A percentile compares a stretch with the other conserved stretches of the same genome.
Evolutionary conservation across 1,140 invertebrate genomes (phyloP).

Genomic region (Sinella curviseta): DNA sequence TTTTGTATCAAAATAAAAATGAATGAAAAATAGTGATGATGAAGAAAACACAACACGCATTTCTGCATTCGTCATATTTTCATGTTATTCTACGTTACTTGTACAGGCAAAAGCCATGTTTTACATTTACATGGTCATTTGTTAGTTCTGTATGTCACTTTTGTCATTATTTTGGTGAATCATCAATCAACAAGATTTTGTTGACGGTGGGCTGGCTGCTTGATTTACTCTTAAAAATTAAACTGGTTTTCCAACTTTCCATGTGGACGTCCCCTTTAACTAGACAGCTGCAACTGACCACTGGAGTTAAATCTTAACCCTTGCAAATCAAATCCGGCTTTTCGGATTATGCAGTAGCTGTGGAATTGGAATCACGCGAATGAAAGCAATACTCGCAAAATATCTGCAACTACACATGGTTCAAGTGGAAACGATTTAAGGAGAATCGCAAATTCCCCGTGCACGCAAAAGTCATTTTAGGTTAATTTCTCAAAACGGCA

Average conservation of each 20-base stretch:
- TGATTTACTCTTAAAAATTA: neutral
- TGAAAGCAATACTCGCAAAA: neutral
- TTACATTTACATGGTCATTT: neutral
- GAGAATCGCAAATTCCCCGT: too few relatives aligned
- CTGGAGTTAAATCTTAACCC: too few relatives aligned
- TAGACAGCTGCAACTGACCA: too few relatives aligned
- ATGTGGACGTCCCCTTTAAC: too few relatives aligned
- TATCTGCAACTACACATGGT: neutral
- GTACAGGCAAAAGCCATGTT: neutral
- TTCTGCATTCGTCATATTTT: neutral
- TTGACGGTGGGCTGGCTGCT: neutral
- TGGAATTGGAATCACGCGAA: too few relatives aligned
- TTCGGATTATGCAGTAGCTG: too few relatives aligned
- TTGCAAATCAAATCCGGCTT: too few relatives aligned
- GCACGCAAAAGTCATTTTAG: too few relatives aligned
- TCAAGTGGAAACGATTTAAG: neutral
- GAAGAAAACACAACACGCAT: neutral
- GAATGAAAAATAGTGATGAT: neutral
- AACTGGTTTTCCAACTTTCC: slow-evolving; percentile 8
- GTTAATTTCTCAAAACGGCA: too few relatives aligned
- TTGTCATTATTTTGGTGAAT: neutral
- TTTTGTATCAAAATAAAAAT: neutral
- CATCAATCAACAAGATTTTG: slow-evolving; percentile 3
- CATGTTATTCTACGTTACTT: neutral
- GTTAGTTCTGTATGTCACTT: too few relatives aligned